Percentiles rank a stretch among this genome's conserved stretches.
Evolutionary conservation across 1,140 invertebrate genomes (phyloP).

Genomic region (Galleria mellonella): DNA sequence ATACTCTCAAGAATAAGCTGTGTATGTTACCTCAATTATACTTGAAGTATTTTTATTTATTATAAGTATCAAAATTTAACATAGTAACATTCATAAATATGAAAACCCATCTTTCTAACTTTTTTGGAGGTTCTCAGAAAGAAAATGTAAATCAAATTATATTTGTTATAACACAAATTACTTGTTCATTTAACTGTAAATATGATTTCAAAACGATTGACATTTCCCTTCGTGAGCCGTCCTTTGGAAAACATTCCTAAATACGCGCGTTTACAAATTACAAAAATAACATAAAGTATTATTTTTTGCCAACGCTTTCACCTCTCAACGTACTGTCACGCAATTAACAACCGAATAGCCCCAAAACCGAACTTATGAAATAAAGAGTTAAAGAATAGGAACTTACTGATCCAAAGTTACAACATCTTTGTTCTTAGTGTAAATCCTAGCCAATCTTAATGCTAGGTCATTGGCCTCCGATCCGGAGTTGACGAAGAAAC

Average conservation of each 20-base stretch:
- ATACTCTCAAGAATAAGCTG: too few relatives aligned
- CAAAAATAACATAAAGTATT: background rate
- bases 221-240: too few relatives aligned
- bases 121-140: too few relatives aligned
- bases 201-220: too few relatives aligned
- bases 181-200: too few relatives aligned
- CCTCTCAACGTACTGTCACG: background rate
- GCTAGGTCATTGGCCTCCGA: slow-evolving; percentile 99
- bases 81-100: too few relatives aligned
- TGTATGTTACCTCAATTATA: too few relatives aligned
- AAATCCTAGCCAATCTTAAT: slow-evolving; percentile 89
- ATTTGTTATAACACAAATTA: too few relatives aligned
- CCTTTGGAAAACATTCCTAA: background rate
- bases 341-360: background rate
- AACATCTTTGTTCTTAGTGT: slow-evolving; percentile 92
- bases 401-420: slow-evolving; percentile 98
- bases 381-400: slow-evolving; percentile 7
- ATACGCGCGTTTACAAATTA: background rate
- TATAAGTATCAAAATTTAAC: too few relatives aligned
- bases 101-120: too few relatives aligned
- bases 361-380: background rate
- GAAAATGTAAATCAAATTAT: too few relatives aligned
- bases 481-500: slow-evolving; percentile 99
- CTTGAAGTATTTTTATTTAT: too few relatives aligned
- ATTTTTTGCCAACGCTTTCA: background rate